phyloP scores from a whole-genome alignment of 2,797 vertebrate species.

The Orientallactaga sibirica region DNA sequence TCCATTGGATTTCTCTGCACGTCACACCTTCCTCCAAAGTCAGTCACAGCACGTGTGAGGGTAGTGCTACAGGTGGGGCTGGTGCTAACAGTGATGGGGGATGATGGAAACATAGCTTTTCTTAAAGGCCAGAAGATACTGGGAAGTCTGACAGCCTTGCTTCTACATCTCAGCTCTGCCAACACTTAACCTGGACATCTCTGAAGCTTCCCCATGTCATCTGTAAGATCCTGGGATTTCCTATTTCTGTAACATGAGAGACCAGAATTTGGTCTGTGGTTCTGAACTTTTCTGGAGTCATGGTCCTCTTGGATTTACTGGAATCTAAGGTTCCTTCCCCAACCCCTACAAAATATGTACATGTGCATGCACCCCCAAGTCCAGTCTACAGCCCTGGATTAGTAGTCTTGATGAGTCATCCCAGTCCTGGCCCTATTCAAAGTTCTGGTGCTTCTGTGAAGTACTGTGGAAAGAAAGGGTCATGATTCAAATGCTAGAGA shows the following conservation, averaged over 20 bases:
- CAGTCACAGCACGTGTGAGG: neutral
- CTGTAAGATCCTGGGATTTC: neutral
- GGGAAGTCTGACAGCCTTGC: neutral
- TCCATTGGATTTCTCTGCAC: neutral
- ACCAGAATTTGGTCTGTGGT: neutral
- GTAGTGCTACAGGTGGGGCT: neutral
- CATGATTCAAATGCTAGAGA: neutral
- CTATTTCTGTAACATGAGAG: neutral
- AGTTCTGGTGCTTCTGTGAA: constrained; percentile 25
- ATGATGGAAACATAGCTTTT: neutral
- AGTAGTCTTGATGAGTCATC: neutral
- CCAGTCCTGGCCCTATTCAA: neutral
- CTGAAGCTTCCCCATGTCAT: neutral
- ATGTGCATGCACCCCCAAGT: no score
- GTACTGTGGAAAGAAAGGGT: neutral
- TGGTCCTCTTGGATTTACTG: neutral
- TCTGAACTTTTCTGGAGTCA: neutral
- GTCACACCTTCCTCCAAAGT: neutral
- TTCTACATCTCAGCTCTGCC: neutral
- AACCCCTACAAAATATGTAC: neutral
- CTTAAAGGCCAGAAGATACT: neutral
- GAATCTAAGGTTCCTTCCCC: neutral
- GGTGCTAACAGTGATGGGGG: neutral
- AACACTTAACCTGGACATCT: neutral
- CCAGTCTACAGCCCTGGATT: neutral